Percentiles rank a stretch among this genome's conserved stretches.
Evolutionary conservation across 2,888 invertebrate species (phyloP).

Genomic region (Meta bourneti): DNA sequence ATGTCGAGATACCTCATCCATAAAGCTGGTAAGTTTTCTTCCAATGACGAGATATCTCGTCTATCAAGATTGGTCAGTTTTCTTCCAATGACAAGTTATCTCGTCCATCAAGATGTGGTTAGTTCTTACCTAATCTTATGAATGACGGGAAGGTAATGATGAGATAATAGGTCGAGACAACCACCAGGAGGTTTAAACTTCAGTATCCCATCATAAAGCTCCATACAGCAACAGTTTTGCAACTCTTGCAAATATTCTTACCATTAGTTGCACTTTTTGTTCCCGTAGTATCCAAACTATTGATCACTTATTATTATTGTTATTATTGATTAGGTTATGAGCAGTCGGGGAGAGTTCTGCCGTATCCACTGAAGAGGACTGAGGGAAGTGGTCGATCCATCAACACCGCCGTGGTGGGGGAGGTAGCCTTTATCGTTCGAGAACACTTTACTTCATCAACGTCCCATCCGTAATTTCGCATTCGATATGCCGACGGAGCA

Average conservation of each 20-base stretch:
- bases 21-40: too few species aligned
- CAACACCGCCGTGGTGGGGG: constrained; percentile 2
- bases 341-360: background rate
- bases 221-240: background rate
- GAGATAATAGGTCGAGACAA: too few species aligned
- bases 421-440: constrained; percentile 3
- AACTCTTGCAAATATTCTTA: background rate
- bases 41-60: too few species aligned
- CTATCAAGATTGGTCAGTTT: too few species aligned
- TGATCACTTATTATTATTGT: background rate
- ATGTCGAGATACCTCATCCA: too few species aligned
- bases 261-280: background rate
- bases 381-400: constrained; percentile 14
- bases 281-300: background rate
- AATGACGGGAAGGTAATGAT: too few species aligned
- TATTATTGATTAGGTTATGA: too few species aligned
- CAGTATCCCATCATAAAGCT: background rate
- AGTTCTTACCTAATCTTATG: too few species aligned
- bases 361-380: background rate
- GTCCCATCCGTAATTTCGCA: constrained; percentile 5
- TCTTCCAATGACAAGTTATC: too few species aligned
- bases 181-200: too few species aligned
- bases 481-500: background rate
- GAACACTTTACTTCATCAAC: constrained; percentile 13
- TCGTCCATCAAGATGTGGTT: too few species aligned